A percentile compares a stretch with the other conserved stretches of the same genome.
Conservation (phyloP, 2,113 vertebrate genomes). For the Eulemur rufifrons region DNA sequence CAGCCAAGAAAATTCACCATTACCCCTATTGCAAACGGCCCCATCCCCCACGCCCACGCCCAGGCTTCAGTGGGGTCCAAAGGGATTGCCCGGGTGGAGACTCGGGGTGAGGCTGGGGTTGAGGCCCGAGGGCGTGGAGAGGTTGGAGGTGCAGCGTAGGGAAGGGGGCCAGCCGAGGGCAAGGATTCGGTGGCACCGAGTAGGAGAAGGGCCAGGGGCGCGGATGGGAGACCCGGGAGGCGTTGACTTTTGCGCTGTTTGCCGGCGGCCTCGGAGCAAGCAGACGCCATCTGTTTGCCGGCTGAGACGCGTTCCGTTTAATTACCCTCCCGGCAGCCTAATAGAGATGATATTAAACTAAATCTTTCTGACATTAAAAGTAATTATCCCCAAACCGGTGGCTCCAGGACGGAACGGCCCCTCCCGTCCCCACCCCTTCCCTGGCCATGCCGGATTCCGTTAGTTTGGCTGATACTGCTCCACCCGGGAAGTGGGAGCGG, state of each 20-base stretch:
- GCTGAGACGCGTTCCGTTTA: conserved; percentile 97
- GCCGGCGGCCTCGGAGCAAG: conserved; percentile 98
- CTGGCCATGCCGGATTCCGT: conserved; percentile 62
- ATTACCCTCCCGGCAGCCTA: conserved; percentile 99
- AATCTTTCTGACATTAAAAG: conserved; percentile 99
- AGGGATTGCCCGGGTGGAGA: neutral
- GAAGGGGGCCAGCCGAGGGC: neutral
- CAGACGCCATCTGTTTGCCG: conserved; percentile 99
- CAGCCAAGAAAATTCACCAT: neutral
- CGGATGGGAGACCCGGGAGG: conserved; percentile 66
- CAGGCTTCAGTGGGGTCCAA: neutral
- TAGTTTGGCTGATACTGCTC: conserved; percentile 66
- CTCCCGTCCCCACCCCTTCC: conserved; percentile 49
- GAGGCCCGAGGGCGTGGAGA: neutral
- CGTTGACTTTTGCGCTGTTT: conserved; percentile 94
- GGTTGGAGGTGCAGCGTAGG: neutral
- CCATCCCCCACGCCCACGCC: neutral
- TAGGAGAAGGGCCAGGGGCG: neutral
- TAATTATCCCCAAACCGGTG: conserved; percentile 97
- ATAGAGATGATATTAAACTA: conserved; percentile 99
- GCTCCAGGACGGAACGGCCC: conserved; percentile 85
- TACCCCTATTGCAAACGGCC: fast-evolving
- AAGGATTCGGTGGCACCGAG: neutral
- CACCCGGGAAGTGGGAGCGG: neutral
- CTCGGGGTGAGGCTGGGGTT: neutral